phyloP scores from a whole-genome alignment of 2,797 vertebrate species.

The Cyprinodon diabolis region DNA sequence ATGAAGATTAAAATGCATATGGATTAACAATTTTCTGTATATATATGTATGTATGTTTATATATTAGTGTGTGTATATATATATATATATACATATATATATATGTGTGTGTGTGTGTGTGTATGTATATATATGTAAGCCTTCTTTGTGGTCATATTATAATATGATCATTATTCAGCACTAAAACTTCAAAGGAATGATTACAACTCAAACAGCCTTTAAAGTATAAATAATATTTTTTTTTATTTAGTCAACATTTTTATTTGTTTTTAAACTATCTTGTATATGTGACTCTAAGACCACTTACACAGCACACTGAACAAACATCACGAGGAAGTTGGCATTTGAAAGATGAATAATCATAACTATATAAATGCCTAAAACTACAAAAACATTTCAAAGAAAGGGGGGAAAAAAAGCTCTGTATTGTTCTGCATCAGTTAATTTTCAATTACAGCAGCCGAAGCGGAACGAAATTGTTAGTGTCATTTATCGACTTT shows the following conservation, averaged over 20 bases:
- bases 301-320: constrained; percentile 56
- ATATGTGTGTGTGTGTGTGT: too few species aligned
- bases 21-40: too few species aligned
- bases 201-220: neutral
- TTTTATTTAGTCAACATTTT: constrained; percentile 36
- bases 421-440: constrained; percentile 86
- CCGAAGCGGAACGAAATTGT: constrained; percentile 90
- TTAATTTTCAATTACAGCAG: constrained; percentile 92
- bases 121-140: too few species aligned
- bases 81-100: too few species aligned
- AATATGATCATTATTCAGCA: neutral
- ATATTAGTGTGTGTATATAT: too few species aligned
- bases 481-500: constrained; percentile 92
- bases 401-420: constrained; percentile 68
- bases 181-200: constrained; percentile 6
- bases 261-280: constrained; percentile 54
- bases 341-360: constrained; percentile 65
- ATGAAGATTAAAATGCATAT: constrained; percentile 17
- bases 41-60: too few species aligned
- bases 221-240: neutral
- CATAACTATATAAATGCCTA: constrained; percentile 69
- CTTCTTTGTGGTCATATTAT: too few species aligned
- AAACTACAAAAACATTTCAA: constrained; percentile 77
- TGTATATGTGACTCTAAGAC: constrained; percentile 49
- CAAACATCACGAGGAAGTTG: constrained; percentile 60